These are phyloP conservation scores for Podocnemis expansa DNA, from an alignment of 2,113 vertebrate genomes.

Conservation along the genomic window DNA sequence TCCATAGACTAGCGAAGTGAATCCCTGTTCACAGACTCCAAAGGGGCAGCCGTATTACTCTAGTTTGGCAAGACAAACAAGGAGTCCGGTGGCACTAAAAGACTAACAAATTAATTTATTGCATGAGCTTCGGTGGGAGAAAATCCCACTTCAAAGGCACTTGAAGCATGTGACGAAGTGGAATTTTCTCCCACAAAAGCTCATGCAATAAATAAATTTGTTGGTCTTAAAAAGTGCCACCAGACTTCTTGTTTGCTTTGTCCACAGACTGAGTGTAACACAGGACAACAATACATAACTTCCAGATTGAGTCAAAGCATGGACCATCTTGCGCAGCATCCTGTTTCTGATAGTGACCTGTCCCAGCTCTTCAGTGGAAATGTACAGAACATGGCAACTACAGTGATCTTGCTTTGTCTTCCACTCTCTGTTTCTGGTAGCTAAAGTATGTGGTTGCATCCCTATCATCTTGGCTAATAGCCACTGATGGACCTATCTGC, in stretches of 20 bases:
- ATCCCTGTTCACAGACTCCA: too few species aligned
- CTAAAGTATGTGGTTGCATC: background rate
- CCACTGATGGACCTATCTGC: background rate
- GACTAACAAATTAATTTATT: too few species aligned
- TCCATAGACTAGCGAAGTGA: accelerated
- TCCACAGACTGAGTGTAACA: background rate
- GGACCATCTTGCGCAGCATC: background rate
- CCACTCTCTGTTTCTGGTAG: background rate
- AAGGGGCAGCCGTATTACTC: too few species aligned
- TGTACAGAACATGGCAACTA: background rate
- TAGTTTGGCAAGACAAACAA: too few species aligned
- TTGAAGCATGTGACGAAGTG: too few species aligned
- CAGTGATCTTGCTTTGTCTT: background rate
- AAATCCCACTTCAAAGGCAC: too few species aligned
- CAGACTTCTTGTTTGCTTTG: too few species aligned
- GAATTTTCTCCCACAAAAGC: too few species aligned
- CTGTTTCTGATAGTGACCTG: background rate
- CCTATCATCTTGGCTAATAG: background rate
- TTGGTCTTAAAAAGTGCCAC: too few species aligned
- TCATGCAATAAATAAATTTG: too few species aligned
- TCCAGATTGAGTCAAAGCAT: background rate
- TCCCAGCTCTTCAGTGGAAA: background rate
- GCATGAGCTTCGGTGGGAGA: too few species aligned
- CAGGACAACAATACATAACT: background rate
- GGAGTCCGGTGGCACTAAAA: too few species aligned